Conservation (phyloP, 2,888 invertebrate species). For the Lycocerus yunnanus region DNA sequence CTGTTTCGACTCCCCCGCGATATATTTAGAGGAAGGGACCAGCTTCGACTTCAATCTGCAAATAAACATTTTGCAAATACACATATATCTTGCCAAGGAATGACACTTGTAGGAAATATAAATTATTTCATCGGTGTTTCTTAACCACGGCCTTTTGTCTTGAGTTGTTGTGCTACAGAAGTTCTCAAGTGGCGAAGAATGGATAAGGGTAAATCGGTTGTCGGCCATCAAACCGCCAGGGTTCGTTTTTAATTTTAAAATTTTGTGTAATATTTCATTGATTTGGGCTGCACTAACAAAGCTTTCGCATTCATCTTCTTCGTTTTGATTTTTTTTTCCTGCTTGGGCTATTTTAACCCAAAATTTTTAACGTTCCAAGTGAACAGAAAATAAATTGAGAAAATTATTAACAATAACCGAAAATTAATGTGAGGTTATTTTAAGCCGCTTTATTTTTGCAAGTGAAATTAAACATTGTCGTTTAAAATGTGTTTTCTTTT, state of each 20-base stretch:
- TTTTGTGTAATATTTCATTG: too few relatives aligned
- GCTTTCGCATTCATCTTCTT: background rate
- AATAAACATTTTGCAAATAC: conserved; percentile 34
- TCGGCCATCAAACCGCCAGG: background rate
- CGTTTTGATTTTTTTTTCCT: background rate
- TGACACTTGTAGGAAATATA: conserved; percentile 29
- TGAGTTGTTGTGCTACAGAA: background rate
- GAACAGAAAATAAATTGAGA: background rate
- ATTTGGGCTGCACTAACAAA: background rate
- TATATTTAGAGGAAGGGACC: conserved; percentile 33
- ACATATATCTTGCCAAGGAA: conserved; percentile 29
- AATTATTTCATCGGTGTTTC: background rate
- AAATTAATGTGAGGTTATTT: background rate
- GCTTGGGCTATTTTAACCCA: background rate
- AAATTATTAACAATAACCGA: background rate
- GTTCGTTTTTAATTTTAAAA: background rate
- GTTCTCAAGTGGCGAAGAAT: background rate
- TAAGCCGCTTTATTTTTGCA: background rate
- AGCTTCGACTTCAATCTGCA: conserved; percentile 31
- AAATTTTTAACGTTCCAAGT: background rate
- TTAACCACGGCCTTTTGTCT: background rate
- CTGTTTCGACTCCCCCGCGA: conserved; percentile 29
- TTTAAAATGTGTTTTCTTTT: background rate
- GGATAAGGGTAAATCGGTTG: background rate
- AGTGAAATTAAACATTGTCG: background rate